A percentile compares a stretch with the other conserved stretches of the same genome.
Evolutionary conservation across 1,140 invertebrate genomes (phyloP).

Genomic region (Drosophila suzukii): DNA sequence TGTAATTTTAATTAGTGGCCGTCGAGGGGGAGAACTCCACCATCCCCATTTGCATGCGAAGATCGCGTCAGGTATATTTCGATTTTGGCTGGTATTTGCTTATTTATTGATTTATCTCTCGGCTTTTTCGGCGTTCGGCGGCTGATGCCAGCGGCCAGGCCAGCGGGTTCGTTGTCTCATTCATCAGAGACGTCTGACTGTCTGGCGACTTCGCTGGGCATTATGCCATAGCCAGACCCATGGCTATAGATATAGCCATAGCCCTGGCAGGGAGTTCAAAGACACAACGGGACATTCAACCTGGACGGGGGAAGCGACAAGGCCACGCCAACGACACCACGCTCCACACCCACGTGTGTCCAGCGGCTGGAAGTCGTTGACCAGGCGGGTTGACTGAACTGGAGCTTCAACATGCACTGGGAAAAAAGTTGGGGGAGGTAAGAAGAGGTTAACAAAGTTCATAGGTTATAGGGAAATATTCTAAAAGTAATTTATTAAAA

Average conservation of each 20-base stretch:
- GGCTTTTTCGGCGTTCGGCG: conserved; percentile 34
- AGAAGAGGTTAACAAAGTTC: neutral
- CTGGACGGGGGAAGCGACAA: conserved; percentile 66
- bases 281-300: conserved; percentile 81
- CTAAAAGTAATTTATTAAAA: too few relatives aligned
- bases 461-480: neutral
- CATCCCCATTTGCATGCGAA: conserved; percentile 65
- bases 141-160: conserved; percentile 30
- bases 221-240: conserved; percentile 64
- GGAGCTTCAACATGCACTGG: conserved; percentile 24
- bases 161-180: conserved; percentile 74
- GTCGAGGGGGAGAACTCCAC: conserved; percentile 23
- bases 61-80: conserved; percentile 80
- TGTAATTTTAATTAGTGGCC: conserved; percentile 68
- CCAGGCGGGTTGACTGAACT: conserved; percentile 58
- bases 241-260: conserved; percentile 14
- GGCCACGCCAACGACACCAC: conserved; percentile 66
- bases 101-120: conserved; percentile 47
- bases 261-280: conserved; percentile 65
- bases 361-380: conserved; percentile 60
- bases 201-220: conserved; percentile 68
- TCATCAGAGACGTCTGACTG: conserved; percentile 77
- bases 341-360: conserved; percentile 68
- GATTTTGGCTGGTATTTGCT: conserved; percentile 57
- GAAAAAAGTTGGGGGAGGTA: neutral